phyloP scores from a whole-genome alignment of 2,888 invertebrate genomes.

The Pocota personata region DNA sequence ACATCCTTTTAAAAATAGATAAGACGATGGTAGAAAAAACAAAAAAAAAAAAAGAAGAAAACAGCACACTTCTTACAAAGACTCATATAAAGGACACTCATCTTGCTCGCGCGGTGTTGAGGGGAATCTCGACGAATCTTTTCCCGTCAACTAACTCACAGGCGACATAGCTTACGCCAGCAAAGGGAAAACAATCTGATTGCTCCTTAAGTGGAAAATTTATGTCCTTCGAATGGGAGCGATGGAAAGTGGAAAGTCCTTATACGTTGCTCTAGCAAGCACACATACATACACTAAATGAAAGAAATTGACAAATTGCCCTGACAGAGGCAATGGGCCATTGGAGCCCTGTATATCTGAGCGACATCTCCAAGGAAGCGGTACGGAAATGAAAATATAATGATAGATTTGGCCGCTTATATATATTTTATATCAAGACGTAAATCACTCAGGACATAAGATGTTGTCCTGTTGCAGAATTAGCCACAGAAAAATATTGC shows the following conservation, averaged over 20 bases:
- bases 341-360: conserved; percentile 7
- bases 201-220: conserved; percentile 76
- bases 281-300: neutral
- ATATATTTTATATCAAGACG: conserved; percentile 22
- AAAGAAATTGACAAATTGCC: conserved; percentile 60
- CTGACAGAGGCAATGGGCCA: conserved; percentile 30
- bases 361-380: neutral
- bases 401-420: conserved; percentile 48
- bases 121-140: conserved; percentile 10
- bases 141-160: conserved; percentile 26
- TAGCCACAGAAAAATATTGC: neutral
- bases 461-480: neutral
- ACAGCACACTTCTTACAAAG: conserved; percentile 1
- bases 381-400: conserved; percentile 30
- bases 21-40: neutral
- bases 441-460: conserved; percentile 23
- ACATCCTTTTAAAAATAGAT: conserved; percentile 31
- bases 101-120: neutral
- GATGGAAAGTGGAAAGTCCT: conserved; percentile 23
- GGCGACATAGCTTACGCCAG: conserved; percentile 18
- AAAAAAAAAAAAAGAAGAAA: neutral
- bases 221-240: conserved; percentile 66
- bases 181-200: conserved; percentile 73
- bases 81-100: neutral
- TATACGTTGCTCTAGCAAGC: conserved; percentile 5